Evolutionary conservation across 1,140 invertebrate genomes (phyloP).

Genomic region (Drosophila pachea): DNA sequence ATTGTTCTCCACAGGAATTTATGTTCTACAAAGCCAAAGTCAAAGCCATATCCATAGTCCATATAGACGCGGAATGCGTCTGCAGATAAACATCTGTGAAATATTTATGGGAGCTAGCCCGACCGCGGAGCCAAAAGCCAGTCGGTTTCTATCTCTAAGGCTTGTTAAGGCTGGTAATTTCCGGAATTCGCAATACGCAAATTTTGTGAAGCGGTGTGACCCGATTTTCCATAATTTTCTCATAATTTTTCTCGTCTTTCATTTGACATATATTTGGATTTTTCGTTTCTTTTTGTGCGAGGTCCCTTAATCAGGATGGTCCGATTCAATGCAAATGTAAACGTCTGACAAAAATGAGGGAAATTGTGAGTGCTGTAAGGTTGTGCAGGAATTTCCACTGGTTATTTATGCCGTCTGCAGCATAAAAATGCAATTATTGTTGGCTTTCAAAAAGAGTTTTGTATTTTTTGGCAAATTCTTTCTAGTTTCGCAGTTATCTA

Average conservation of each 20-base stretch:
- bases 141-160: not conserved
- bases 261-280: too few relatives aligned
- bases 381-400: not conserved
- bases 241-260: too few relatives aligned
- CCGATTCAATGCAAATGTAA: too few relatives aligned
- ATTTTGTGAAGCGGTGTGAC: too few relatives aligned
- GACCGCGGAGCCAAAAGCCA: constrained; percentile 8
- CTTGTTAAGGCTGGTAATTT: not conserved
- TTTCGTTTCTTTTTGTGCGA: too few relatives aligned
- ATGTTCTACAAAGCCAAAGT: constrained; percentile 43
- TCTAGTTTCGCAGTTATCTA: constrained; percentile 30
- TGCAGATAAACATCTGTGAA: constrained; percentile 65
- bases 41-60: constrained; percentile 8
- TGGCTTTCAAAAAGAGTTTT: constrained; percentile 24
- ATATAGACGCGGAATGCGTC: constrained; percentile 6
- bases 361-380: not conserved
- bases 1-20: constrained; percentile 45
- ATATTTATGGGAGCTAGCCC: constrained; percentile 53
- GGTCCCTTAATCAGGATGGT: too few relatives aligned
- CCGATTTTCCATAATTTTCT: too few relatives aligned
- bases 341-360: too few relatives aligned
- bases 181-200: too few relatives aligned
- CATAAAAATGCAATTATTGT: constrained; percentile 73
- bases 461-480: constrained; percentile 24
- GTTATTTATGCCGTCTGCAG: constrained; percentile 49